Evolutionary conservation across 2,797 vertebrate genomes (phyloP).

Genomic region (Heteromormyrus szaboi): DNA sequence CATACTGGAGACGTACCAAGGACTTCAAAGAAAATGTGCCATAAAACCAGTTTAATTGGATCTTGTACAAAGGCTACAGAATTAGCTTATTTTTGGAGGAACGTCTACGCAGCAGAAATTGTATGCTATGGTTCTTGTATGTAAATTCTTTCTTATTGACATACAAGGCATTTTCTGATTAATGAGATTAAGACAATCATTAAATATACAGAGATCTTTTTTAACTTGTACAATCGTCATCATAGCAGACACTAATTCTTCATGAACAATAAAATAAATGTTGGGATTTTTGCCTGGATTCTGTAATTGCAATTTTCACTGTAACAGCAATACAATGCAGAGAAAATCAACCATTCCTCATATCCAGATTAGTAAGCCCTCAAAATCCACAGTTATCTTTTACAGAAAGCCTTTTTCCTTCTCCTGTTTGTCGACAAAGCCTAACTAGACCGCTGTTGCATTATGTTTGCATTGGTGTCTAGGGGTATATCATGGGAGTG

Average conservation of each 20-base stretch:
- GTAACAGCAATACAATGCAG: not conserved
- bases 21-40: not conserved
- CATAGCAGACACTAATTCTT: not conserved
- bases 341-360: constrained; percentile 14
- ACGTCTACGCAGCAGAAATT: not conserved
- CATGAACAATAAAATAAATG: constrained; percentile 4
- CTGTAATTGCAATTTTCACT: not conserved
- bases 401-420: not conserved
- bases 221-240: not conserved
- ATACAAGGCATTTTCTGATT: not conserved
- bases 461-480: constrained; percentile 23
- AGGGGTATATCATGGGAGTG: not conserved
- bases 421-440: not conserved
- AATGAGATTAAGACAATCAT: not conserved
- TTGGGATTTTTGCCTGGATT: not conserved
- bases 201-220: not conserved
- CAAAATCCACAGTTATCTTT: constrained; percentile 7
- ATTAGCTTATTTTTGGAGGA: not conserved
- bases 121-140: not conserved
- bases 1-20: not conserved
- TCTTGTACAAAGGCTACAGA: not conserved
- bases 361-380: not conserved
- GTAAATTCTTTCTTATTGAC: not conserved
- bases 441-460: constrained; percentile 7
- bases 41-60: not conserved